Conservation (phyloP, 2,888 invertebrate genomes). For the Crematogaster levior region DNA sequence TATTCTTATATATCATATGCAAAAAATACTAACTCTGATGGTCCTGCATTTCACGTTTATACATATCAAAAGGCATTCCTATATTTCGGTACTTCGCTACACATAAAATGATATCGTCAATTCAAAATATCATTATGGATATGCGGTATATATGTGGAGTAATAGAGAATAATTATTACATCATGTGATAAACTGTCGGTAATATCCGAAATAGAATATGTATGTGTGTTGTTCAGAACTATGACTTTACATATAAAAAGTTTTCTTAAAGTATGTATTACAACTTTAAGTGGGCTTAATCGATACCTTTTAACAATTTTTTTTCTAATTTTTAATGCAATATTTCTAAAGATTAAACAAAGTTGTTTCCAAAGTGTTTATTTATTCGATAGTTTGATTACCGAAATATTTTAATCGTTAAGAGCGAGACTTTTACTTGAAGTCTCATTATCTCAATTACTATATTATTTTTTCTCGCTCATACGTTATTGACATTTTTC, state of each 20-base stretch:
- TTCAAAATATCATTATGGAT: conserved; percentile 51
- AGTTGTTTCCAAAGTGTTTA: conserved; percentile 57
- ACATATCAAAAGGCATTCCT: conserved; percentile 47
- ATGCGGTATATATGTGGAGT: conserved; percentile 41
- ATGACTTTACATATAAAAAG: conserved; percentile 75
- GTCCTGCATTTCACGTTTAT: conserved; percentile 48
- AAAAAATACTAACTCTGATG: conserved; percentile 56
- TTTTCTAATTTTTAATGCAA: conserved; percentile 49
- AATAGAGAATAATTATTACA: conserved; percentile 64
- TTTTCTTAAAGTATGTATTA: conserved; percentile 74
- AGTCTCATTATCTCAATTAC: conserved; percentile 52
- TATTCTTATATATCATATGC: conserved; percentile 50
- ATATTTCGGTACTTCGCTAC: conserved; percentile 47
- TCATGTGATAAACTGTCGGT: conserved; percentile 65
- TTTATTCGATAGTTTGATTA: conserved; percentile 44
- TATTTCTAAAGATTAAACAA: conserved; percentile 65
- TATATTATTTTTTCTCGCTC: conserved; percentile 34
- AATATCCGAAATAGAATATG: conserved; percentile 69
- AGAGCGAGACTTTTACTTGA: conserved; percentile 64
- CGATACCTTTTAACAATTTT: conserved; percentile 50
- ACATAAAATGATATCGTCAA: conserved; percentile 38
- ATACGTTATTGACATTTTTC: conserved; percentile 12
- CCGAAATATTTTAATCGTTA: conserved; percentile 55
- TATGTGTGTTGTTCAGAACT: conserved; percentile 56
- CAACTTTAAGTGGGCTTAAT: conserved; percentile 71